Percentiles rank a stretch among this genome's conserved stretches.
These are phyloP conservation scores for Acipenser transmontanus DNA, from an alignment of 2,797 vertebrate species.

Conservation along the genomic window DNA sequence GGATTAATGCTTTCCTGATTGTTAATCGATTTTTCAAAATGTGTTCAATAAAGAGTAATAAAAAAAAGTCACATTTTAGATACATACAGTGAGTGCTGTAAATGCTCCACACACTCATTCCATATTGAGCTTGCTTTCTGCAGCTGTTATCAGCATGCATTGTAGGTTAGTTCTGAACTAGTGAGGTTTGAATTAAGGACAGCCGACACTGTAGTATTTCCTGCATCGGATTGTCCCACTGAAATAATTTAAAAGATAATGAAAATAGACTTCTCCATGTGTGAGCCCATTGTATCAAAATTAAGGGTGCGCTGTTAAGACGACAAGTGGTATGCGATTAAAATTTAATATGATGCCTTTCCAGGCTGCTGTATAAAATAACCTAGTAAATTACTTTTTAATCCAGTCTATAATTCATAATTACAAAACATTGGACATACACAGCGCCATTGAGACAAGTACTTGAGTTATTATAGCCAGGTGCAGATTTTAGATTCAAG, in stretches of 20 bases:
- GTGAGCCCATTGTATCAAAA: not conserved
- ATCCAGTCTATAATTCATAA: slow-evolving; percentile 37
- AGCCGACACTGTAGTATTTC: too few relatives aligned
- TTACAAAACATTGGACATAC: not conserved
- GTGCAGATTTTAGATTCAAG: slow-evolving; percentile 33
- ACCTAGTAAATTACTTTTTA: slow-evolving; percentile 51
- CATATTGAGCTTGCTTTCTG: too few relatives aligned
- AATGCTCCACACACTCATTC: too few relatives aligned
- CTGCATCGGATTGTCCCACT: not conserved
- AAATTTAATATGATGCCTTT: not conserved
- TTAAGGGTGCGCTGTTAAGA: not conserved
- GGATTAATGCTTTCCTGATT: not conserved
- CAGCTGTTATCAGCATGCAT: too few relatives aligned
- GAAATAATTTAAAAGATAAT: not conserved
- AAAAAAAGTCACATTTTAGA: too few relatives aligned
- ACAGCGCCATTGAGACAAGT: slow-evolving; percentile 26
- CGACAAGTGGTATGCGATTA: not conserved
- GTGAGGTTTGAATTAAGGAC: too few relatives aligned
- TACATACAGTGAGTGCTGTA: too few relatives aligned
- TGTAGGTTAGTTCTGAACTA: too few relatives aligned
- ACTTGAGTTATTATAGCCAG: slow-evolving; percentile 40
- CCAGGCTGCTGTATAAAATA: slow-evolving; percentile 27
- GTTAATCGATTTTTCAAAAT: too few relatives aligned
- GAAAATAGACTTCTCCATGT: not conserved
- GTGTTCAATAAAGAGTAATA: too few relatives aligned